Evolutionary conservation across 2,888 invertebrate species (phyloP), one percentile per base, ranked within the genome.

Genomic region (Miltochrista miniata): DNA sequence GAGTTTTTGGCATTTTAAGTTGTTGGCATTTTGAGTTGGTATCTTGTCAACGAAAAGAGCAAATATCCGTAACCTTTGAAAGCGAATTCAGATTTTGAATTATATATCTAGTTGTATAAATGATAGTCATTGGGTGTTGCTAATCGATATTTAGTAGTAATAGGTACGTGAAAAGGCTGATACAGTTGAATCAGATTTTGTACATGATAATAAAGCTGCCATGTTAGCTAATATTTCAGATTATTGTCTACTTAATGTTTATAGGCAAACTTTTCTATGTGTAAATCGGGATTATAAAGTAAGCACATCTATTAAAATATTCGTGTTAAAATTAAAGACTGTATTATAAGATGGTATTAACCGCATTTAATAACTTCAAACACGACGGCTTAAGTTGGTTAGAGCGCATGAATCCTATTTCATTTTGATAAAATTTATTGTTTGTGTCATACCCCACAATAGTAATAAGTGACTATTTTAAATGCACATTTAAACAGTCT

Each of bases 161-260:
- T 90, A 90, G 85, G 81, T 82, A 86, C 81, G 81, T 76, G 79
- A 88, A 84, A 91, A 91, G 91, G 90, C 91, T 91, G 91, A 90
- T 77, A 90, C 77, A 81, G 72, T 80, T 83, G 76, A 83, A 79
- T 81, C 81, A 79, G 83, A 78, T 85, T 86, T 85, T 83, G 81
- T 84, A 81, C 63, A 66, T 63, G 64, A 70, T 65, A 69, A 68
- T 59, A 57, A 74, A 63, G 74, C 80, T 80, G 74, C 77, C 77
- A 75, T 74, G 74, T 77, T 74, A 72, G 69, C 70, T 70, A 56
- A 61, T 64, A 64, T 62, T 74, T 53, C 53, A 61, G 59, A 66
- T 56, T 60, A 56, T 72, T 71, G 67, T 68, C 59, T 68, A 67
- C 54, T 59, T 52, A 59, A 56, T 39, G 48, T 65, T 59, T 61